These are phyloP conservation scores for Propithecus coquereli DNA, from an alignment of 2,113 vertebrate species.

Conservation along the genomic window DNA sequence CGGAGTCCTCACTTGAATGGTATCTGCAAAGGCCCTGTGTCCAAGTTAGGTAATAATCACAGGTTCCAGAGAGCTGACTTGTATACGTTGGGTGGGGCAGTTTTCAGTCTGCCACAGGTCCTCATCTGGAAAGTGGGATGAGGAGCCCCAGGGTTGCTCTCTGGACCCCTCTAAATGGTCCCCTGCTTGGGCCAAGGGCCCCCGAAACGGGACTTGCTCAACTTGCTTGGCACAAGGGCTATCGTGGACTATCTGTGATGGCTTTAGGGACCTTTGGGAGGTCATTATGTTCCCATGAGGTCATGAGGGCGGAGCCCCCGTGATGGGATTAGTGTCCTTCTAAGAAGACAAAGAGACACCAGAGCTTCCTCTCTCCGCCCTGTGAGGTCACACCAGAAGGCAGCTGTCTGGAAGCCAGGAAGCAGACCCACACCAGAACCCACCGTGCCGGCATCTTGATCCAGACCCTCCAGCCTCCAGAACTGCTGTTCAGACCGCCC, in stretches of 20 bases:
- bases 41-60: neutral
- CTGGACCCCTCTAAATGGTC: neutral
- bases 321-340: neutral
- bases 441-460: no score
- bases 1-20: neutral
- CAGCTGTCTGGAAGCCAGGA: neutral
- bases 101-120: neutral
- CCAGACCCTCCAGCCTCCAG: neutral
- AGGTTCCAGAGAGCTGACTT: neutral
- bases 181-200: neutral
- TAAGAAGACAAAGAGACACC: neutral
- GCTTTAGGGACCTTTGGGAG: neutral
- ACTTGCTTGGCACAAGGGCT: neutral
- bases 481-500: neutral
- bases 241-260: neutral
- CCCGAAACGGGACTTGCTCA: neutral
- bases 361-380: neutral
- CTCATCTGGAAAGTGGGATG: neutral
- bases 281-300: neutral
- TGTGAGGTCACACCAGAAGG: accelerated
- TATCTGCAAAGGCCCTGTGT: neutral
- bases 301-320: neutral
- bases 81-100: no score
- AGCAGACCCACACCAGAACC: neutral
- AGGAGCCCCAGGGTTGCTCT: neutral